Evolutionary conservation across 2,888 invertebrate genomes (phyloP), one percentile per base, ranked within the genome.

Genomic region (Lithophane leautieri): DNA sequence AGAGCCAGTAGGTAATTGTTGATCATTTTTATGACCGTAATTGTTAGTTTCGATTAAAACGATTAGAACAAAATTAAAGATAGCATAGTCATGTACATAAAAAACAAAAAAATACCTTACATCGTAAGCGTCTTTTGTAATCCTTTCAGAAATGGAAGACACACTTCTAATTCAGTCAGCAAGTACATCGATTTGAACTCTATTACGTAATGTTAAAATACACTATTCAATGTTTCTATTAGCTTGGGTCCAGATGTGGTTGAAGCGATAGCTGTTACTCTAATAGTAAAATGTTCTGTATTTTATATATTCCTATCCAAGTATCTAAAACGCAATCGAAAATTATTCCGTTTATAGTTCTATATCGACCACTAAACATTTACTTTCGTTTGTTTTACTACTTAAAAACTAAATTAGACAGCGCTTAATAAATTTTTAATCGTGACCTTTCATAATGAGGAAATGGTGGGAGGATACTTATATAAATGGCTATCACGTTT

Each of bases 191-290:
- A 65, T 76, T 76, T 54, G 47, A 60, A 80, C 47, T 81, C 28
- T 81, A 84, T 50, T 11, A 28, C 50, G 50, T 67, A 50, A 56
- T n/a, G 0, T 63, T 67, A 70, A 40, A 40, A 60, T 75, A 65
- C 11, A 70, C 42, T 84, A 70, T 70, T 40, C 19, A 47, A 74
- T 70, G 54, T 70, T 76, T 76, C 68, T 73, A 70, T 56, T 76
- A 81, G 76, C 85, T 40, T 44, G 28, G 85, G 77, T 82, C 78
- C 44, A 47, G 34, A 16, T 70, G 76, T 78, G 74, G 76, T 65
- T 72, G 78, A 85, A 85, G 84, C 83, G 83, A 86, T 70, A 81
- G 84, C 68, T 71, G 40, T 50, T 50, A n/a, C 25, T 9, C 22
- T 67, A 47, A 16, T 16, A n/a, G 0, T 9, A 34, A 1, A 56